These are phyloP conservation scores for Atopsyche davidsoni DNA, from an alignment of 1,140 invertebrate species.

Conservation along the genomic window DNA sequence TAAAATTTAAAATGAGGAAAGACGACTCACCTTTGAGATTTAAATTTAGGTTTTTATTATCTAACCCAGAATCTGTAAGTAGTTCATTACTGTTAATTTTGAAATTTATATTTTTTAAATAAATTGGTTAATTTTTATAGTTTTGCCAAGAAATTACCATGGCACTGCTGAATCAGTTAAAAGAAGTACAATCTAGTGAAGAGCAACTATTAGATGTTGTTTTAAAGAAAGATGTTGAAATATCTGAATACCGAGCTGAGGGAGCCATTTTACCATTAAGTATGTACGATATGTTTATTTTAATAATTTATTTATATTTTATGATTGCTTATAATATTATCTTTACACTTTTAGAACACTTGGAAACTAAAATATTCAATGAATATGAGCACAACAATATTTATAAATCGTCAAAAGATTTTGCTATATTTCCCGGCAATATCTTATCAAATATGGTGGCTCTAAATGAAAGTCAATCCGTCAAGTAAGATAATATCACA, in stretches of 20 bases:
- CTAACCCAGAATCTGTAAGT: slow-evolving; percentile 14
- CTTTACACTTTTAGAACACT: slow-evolving; percentile 23
- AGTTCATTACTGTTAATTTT: not conserved
- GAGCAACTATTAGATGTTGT: slow-evolving; percentile 14
- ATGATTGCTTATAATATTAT: not conserved
- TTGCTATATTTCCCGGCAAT: too few species aligned
- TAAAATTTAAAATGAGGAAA: slow-evolving; percentile 15
- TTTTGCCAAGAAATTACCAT: slow-evolving; percentile 24
- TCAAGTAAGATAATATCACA: too few species aligned
- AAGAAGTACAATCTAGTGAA: slow-evolving; percentile 19
- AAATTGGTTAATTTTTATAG: slow-evolving; percentile 10
- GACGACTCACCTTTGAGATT: slow-evolving; percentile 17
- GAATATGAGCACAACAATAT: slow-evolving; percentile 8
- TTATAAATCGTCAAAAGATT: slow-evolving; percentile 10
- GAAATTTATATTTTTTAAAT: slow-evolving; percentile 1
- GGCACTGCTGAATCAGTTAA: slow-evolving; percentile 17
- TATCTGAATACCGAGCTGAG: slow-evolving; percentile 26
- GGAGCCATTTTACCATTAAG: slow-evolving; percentile 21
- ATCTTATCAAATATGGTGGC: too few species aligned
- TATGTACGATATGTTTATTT: slow-evolving; percentile 9
- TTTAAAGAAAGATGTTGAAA: slow-evolving; percentile 27
- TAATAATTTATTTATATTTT: slow-evolving; percentile 1
- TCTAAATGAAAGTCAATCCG: too few species aligned
- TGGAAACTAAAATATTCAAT: slow-evolving; percentile 21
- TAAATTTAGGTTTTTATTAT: slow-evolving; percentile 8